These are phyloP conservation scores for Drosophila pandora DNA, from an alignment of 1,140 invertebrate species.

Conservation along the genomic window DNA sequence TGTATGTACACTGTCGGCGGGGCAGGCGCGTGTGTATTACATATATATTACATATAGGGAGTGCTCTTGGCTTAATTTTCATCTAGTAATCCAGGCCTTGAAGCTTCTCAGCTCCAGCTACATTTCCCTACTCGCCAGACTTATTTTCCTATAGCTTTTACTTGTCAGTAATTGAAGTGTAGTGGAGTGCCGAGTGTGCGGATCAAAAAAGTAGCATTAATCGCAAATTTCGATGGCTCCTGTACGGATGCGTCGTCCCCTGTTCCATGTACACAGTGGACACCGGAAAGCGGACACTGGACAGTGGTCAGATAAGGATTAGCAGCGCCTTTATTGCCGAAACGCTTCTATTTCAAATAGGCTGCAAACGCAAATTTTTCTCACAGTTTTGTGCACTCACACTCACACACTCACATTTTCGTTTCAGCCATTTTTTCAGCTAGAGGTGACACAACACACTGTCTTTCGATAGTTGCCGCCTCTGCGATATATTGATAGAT, in stretches of 20 bases:
- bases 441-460: slow-evolving; percentile 9
- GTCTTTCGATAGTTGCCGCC: slow-evolving; percentile 12
- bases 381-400: slow-evolving; percentile 53
- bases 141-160: slow-evolving; percentile 9
- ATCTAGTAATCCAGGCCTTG: slow-evolving; percentile 28
- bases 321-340: slow-evolving; percentile 12
- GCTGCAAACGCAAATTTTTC: slow-evolving; percentile 52
- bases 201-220: slow-evolving; percentile 42
- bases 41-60: slow-evolving; percentile 48
- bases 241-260: not conserved
- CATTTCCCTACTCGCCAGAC: slow-evolving; percentile 32
- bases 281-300: not conserved
- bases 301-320: slow-evolving; percentile 9
- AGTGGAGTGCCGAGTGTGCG: slow-evolving; percentile 18
- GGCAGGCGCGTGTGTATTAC: slow-evolving; percentile 45
- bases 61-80: slow-evolving; percentile 39
- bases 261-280: not conserved
- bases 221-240: slow-evolving; percentile 28
- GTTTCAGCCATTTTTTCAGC: slow-evolving; percentile 61
- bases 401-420: slow-evolving; percentile 13
- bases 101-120: slow-evolving; percentile 13
- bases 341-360: slow-evolving; percentile 42
- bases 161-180: slow-evolving; percentile 44
- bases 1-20: slow-evolving; percentile 40
- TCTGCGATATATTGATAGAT: not conserved